Evolutionary conservation across 2,113 vertebrate species (phyloP), one percentile per base, ranked within the genome.

Genomic region (Neotragus pygmaeus): DNA sequence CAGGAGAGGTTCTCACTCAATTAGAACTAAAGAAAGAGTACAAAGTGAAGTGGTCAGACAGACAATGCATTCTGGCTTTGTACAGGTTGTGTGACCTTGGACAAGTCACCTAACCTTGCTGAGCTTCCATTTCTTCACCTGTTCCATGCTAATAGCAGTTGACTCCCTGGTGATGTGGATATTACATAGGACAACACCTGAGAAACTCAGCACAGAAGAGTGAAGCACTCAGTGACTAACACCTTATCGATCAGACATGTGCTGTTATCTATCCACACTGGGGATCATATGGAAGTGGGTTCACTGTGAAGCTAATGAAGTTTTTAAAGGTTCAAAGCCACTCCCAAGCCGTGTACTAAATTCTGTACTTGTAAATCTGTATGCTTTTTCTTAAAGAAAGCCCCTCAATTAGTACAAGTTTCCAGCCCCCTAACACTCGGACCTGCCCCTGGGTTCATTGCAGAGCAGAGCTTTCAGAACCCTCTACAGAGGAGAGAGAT

Each of bases 251-350:
- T 21, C 9, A 78, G 77, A 30, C 30, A 30, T 5, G 43, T 49
- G 2, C 33, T 6, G 4, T 51, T 19, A 28, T 2, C 9, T 2
- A 12, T 3, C 9, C 80, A 13, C 21, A 0, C 0, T 8, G 21
- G 43, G 27, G 45, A 55, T 19, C 51, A 4, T 1, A 4, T 0
- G 27, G 23, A 88, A 39, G 13, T 13, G 15, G 17, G 78, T 7
- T 47, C 53, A 25, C 60, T 7, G 19, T 0, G 7, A 33, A 36
- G 43, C 25, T 86, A 9, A 36, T 13, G 49, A 51, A 53, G 27
- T n/a, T 85, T 19, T 43, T 23, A 73, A 49, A 36, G 47, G 2
- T n/a, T 62, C 53, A 12, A 28, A 25, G 75, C 45, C 77, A 36
- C 43, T 75, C 39, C n/a, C 27, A 49, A 91, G 39, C 5, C 10